Evolutionary conservation across 2,888 invertebrate genomes (phyloP), one percentile per base, ranked within the genome.

Genomic region (Cantharis rufa): DNA sequence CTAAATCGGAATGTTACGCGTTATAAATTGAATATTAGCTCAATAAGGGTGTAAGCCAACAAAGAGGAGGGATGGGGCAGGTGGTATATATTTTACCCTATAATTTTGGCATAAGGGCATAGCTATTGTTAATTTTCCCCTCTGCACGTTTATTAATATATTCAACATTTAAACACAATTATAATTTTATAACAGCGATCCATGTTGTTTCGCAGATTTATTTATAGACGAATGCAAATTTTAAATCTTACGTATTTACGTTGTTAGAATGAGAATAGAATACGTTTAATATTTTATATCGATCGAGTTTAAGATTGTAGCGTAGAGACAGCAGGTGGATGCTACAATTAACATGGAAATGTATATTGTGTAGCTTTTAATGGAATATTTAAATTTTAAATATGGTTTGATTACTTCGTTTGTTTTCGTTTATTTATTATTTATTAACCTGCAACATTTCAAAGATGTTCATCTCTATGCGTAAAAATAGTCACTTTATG

Each of bases 301-400:
- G 82, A 84, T 83, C 81, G 80, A 80, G 82, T 80, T 80, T 78
- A 81, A 83, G 83, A 84, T 83, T 84, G 82, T 81, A 81, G 81
- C 83, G 82, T 80, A 80, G 80, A 80, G 80, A 83, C 82, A 83
- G 84, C 86, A 86, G 86, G 86, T 86, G 86, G 84, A 83, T 83
- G 80, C 81, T 82, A 84, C 85, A 86, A 86, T 87, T 86, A 86
- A 86, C 86, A 86, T 86, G 85, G 86, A 86, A 87, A 86, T 86
- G 85, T 85, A 84, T 85, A 86, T 86, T 87, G 85, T 86, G 86
- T 85, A 84, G 85, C 85, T 84, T 86, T 48, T 86, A 87, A 87
- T 87, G 86, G 85, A 86, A 86, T 84, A 87, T 87, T 87, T 86
- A 86, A 87, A 86, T 84, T 87, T 86, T 86, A 86, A 87, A 87